Base-by-base conservation (phyloP, 2,113 vertebrate species). In the Pterocles orientalis region DNA sequence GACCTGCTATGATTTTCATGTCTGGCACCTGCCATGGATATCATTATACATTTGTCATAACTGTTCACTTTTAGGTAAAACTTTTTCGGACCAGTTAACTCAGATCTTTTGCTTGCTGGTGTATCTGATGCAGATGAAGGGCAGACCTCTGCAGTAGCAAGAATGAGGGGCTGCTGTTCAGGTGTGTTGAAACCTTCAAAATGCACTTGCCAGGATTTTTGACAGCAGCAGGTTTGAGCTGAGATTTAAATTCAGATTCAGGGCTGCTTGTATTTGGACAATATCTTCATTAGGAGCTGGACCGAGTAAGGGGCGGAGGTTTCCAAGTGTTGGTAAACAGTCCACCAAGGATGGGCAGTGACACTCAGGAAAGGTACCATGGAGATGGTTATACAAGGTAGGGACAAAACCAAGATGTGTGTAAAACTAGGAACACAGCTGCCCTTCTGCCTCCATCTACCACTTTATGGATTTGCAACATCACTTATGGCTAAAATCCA, bases 11-110 rank as follows among this genome's bases (percentile, higher is more conserved):
- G 25, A 29, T 50, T 85, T 75, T 80, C 58, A 85, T 20, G 24
- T 50, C 29, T 57, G 65, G 31, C 9, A 43, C 26, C n/a, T 2
- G 1, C 7, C 0, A 0, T 9, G 7, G 11, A 4, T 78, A 41
- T 39, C 14, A 2, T 43, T 58, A 14, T 9, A 48, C 8, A 26
- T 45, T 11, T 7, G 3, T 33, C 25, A 6, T 43, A 77, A 65
- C 17, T 1, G 1, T n/a, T 82, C n/a, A 26, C 31, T 91, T 68
- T 31, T 16, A 45, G 45, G 33, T 51, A 69, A 88, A 54, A 18
- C 2, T 82, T 65, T 66, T 29, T 19, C 4, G 2, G 18, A 73
- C 21, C 23, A 34, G 21, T 62, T 58, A 66, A 78, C 8, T 57
- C 4, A 7, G 25, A 34, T 43, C 10, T 86, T 87, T 65, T 19